A percentile compares a stretch with the other conserved stretches of the same genome.
phyloP scores from a whole-genome alignment of 2,888 invertebrate species.

The Lacanobia oleracea region DNA sequence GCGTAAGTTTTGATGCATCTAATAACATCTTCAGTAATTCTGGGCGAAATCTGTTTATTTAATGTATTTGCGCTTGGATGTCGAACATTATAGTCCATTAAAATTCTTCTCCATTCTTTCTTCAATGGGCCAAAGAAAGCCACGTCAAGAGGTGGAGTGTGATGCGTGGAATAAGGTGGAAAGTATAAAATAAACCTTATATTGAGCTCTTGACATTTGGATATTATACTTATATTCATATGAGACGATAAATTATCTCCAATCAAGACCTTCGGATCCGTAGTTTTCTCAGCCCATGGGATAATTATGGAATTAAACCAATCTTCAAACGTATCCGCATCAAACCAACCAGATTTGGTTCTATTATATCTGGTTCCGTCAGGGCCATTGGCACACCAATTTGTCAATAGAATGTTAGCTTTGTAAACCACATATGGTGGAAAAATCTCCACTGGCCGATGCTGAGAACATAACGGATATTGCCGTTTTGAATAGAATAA shows the following conservation, averaged over 20 bases:
- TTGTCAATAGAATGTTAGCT: constrained; percentile 48
- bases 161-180: too few species aligned
- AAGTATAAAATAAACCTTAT: too few species aligned
- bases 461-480: constrained; percentile 52
- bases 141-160: too few species aligned
- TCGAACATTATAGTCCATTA: too few species aligned
- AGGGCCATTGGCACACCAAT: constrained; percentile 45
- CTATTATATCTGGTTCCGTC: constrained; percentile 46
- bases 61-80: too few species aligned
- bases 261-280: not conserved
- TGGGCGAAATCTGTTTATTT: too few species aligned
- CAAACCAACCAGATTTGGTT: constrained; percentile 52
- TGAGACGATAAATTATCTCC: too few species aligned
- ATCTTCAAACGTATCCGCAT: constrained; percentile 45
- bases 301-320: constrained; percentile 43
- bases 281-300: constrained; percentile 15
- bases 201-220: too few species aligned
- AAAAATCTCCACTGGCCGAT: constrained; percentile 45
- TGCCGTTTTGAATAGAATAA: constrained; percentile 42
- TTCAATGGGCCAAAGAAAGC: too few species aligned
- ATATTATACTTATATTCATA: not conserved
- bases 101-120: too few species aligned
- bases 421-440: constrained; percentile 46
- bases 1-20: too few species aligned
- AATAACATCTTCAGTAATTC: too few species aligned